These are phyloP conservation scores for Cheilosia vulpina DNA, from an alignment of 2,888 invertebrate genomes.

Conservation along the genomic window DNA sequence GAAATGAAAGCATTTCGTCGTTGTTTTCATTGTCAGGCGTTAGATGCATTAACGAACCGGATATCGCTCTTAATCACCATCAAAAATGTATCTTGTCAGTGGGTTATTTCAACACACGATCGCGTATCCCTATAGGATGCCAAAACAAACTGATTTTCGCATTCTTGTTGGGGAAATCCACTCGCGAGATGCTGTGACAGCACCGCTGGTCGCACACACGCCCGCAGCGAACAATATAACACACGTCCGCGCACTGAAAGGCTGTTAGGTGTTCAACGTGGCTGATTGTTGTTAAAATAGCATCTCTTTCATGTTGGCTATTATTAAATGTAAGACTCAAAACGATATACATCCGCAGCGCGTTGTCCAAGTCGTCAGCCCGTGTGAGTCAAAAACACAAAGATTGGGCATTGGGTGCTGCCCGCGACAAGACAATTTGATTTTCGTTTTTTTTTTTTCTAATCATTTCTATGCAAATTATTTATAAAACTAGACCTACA, in stretches of 20 bases:
- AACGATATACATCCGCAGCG: conserved; percentile 39
- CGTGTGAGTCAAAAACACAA: conserved; percentile 28
- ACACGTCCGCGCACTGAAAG: conserved; percentile 62
- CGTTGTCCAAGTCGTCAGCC: conserved; percentile 11
- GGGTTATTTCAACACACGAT: conserved; percentile 28
- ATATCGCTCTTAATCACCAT: conserved; percentile 12
- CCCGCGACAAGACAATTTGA: conserved; percentile 1
- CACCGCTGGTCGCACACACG: not conserved
- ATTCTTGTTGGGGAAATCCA: conserved; percentile 33
- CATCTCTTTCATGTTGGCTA: conserved; percentile 57
- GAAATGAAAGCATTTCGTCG: not conserved
- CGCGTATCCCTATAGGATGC: conserved; percentile 11
- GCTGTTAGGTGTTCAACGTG: conserved; percentile 21
- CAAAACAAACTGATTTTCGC: not conserved
- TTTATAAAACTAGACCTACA: conserved; percentile 47
- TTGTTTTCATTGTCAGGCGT: not conserved
- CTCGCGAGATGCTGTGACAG: conserved; percentile 24
- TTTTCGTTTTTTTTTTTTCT: not conserved
- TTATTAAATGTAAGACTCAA: conserved; percentile 58
- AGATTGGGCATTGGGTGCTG: conserved; percentile 1
- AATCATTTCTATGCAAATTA: conserved; percentile 29
- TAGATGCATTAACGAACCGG: conserved; percentile 8
- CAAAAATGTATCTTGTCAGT: conserved; percentile 5
- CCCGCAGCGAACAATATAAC: conserved; percentile 43
- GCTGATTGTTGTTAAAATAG: conserved; percentile 70